Evolutionary conservation across 2,797 vertebrate genomes (phyloP).

Genomic region (Pampus argenteus): DNA sequence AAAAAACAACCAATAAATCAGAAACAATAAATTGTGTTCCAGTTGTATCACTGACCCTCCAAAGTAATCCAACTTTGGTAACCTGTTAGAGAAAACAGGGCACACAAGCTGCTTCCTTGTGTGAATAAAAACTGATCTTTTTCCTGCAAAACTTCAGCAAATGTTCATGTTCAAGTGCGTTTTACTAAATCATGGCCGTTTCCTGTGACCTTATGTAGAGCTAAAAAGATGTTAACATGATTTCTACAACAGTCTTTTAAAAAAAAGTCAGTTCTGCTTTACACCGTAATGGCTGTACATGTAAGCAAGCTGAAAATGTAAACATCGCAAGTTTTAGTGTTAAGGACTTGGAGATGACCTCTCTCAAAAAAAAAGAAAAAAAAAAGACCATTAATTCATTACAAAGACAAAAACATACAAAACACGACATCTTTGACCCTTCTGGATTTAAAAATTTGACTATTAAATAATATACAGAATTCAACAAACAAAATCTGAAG

Average conservation of each 20-base stretch:
- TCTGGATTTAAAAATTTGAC: constrained; percentile 53
- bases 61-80: constrained; percentile 50
- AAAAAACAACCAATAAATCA: not conserved
- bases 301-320: not conserved
- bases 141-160: not conserved
- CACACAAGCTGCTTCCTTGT: not conserved
- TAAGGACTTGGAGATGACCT: constrained; percentile 31
- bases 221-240: constrained; percentile 14
- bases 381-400: constrained; percentile 2
- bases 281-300: not conserved
- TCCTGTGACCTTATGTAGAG: no score
- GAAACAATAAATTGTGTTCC: constrained; percentile 39
- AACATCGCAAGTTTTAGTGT: constrained; percentile 52
- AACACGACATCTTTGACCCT: constrained; percentile 41
- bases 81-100: constrained; percentile 3
- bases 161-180: constrained; percentile 13
- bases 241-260: not conserved
- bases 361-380: not conserved
- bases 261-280: not conserved
- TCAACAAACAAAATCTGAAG: constrained; percentile 16
- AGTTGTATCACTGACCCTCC: constrained; percentile 24
- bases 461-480: constrained; percentile 63
- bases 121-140: not conserved
- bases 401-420: constrained; percentile 30
- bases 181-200: constrained; percentile 11